phyloP scores from a whole-genome alignment of 2,888 invertebrate genomes.

The Tipula confusa region DNA sequence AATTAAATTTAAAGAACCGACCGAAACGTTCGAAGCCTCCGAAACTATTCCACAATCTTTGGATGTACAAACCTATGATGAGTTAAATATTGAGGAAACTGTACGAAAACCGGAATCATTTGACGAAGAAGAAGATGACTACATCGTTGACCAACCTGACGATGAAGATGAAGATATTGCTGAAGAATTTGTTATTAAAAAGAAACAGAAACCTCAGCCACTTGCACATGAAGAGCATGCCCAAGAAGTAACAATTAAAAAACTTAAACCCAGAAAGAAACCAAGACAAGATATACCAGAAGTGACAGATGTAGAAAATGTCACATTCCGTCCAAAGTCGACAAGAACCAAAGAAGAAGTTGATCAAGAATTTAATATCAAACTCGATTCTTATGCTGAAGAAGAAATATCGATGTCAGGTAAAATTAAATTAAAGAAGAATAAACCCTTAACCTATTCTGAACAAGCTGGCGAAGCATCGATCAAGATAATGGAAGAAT shows the following conservation, averaged over 20 bases:
- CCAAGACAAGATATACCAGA: conserved; percentile 63
- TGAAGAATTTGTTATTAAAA: conserved; percentile 53
- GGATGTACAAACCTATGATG: conserved; percentile 48
- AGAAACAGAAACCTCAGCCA: conserved; percentile 52
- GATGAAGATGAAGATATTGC: conserved; percentile 49
- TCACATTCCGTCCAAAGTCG: conserved; percentile 71
- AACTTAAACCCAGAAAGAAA: conserved; percentile 63
- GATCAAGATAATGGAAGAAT: conserved; percentile 61
- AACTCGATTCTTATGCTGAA: conserved; percentile 78
- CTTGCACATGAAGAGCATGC: conserved; percentile 56
- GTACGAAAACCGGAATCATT: conserved; percentile 43
- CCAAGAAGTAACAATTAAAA: conserved; percentile 69
- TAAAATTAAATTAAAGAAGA: conserved; percentile 73
- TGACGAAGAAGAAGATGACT: conserved; percentile 40
- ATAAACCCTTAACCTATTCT: conserved; percentile 65
- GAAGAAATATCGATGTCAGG: conserved; percentile 84
- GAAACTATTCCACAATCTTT: conserved; percentile 38
- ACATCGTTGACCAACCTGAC: conserved; percentile 40
- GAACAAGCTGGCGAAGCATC: conserved; percentile 76
- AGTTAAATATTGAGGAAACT: conserved; percentile 49
- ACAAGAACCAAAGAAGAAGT: conserved; percentile 80
- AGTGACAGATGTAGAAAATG: conserved; percentile 69
- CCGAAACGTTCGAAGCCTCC: conserved; percentile 39
- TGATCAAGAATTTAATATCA: conserved; percentile 85
- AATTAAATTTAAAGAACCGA: conserved; percentile 36